Percentiles rank a stretch among this genome's conserved stretches.
phyloP scores from a whole-genome alignment of 2,113 vertebrate species.

The Malurus elegans region DNA sequence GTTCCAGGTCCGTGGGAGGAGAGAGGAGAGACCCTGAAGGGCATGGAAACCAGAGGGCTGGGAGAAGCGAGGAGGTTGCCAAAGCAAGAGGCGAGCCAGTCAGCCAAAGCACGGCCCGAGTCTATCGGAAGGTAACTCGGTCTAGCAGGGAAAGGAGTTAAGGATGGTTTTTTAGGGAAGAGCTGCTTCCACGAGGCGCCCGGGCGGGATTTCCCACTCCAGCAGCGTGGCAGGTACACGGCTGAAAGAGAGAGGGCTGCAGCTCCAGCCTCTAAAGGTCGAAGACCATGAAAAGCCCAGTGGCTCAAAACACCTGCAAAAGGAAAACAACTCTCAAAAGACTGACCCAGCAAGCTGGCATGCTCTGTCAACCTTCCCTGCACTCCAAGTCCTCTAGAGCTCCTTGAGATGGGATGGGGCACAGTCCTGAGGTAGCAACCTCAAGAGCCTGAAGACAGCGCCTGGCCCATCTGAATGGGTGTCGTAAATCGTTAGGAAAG shows the following conservation, averaged over 20 bases:
- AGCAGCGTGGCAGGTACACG: conserved; percentile 41
- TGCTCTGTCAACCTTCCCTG: conserved; percentile 35
- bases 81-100: conserved; percentile 49
- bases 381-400: conserved; percentile 15
- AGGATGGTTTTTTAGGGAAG: conserved; percentile 60
- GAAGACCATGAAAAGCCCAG: conserved; percentile 61
- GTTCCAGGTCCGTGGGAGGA: conserved; percentile 10
- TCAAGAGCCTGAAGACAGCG: conserved; percentile 25
- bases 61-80: conserved; percentile 65
- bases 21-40: conserved; percentile 13
- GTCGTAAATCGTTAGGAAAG: background rate
- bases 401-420: background rate
- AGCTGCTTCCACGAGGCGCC: conserved; percentile 52
- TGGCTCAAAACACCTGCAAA: conserved; percentile 65
- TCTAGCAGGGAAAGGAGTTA: conserved; percentile 59
- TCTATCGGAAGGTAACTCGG: conserved; percentile 48
- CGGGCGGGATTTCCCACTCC: conserved; percentile 61
- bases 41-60: conserved; percentile 57
- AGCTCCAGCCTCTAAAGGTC: conserved; percentile 60
- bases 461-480: background rate
- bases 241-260: conserved; percentile 63
- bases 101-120: conserved; percentile 48
- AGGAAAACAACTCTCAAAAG: conserved; percentile 67
- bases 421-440: background rate
- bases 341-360: conserved; percentile 29